Percentiles rank a stretch among this genome's conserved stretches.
Conservation (phyloP, 1,140 invertebrate genomes). For the Sarcophaga bullata region DNA sequence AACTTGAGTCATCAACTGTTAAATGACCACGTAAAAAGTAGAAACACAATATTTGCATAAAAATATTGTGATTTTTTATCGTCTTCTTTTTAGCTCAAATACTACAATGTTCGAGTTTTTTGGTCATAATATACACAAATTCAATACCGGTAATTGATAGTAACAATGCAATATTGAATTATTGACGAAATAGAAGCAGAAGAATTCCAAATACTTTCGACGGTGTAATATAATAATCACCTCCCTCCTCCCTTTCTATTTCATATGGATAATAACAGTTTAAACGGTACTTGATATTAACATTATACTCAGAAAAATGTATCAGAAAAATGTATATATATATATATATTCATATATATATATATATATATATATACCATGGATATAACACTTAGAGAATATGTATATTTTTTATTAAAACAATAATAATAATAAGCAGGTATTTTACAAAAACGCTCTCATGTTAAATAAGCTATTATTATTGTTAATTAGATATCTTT, state of each 20-base stretch:
- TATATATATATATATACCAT: too few relatives aligned
- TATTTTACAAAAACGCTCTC: too few relatives aligned
- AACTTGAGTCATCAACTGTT: conserved; percentile 14
- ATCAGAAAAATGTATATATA: not conserved
- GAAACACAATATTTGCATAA: not conserved
- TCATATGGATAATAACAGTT: not conserved
- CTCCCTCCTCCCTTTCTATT: not conserved
- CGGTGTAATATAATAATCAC: not conserved
- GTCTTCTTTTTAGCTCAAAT: not conserved
- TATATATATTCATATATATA: too few relatives aligned
- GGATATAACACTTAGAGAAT: too few relatives aligned
- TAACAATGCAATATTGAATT: not conserved
- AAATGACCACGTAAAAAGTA: not conserved
- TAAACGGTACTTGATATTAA: not conserved
- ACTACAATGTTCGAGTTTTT: not conserved
- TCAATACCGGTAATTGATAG: not conserved
- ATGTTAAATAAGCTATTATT: too few relatives aligned
- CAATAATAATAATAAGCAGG: too few relatives aligned
- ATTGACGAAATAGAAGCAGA: not conserved
- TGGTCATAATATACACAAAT: not conserved
- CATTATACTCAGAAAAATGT: not conserved
- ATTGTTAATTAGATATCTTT: too few relatives aligned
- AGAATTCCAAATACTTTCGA: not conserved
- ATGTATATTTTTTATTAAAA: too few relatives aligned
- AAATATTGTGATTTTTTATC: not conserved